Evolutionary conservation across 2,888 invertebrate species (phyloP).

Genomic region (Hypomecis atomaria): DNA sequence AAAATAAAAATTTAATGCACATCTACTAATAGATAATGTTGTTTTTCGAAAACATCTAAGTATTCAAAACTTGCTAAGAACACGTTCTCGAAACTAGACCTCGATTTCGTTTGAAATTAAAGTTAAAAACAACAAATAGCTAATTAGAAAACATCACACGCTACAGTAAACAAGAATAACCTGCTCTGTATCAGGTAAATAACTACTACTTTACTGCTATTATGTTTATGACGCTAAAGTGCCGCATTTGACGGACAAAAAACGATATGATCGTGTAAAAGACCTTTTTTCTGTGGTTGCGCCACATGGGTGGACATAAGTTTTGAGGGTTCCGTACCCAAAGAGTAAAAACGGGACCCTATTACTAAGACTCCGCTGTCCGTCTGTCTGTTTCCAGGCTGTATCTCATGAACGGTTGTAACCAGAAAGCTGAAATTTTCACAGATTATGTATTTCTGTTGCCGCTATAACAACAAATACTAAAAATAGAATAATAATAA

Average conservation of each 20-base stretch:
- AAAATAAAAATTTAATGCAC: no score
- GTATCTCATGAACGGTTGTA: no score
- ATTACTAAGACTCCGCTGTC: no score
- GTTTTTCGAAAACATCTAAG: background rate
- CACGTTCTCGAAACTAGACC: conserved; percentile 2
- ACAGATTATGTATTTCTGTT: no score
- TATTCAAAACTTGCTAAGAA: background rate
- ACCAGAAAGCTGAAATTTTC: no score
- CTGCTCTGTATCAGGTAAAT: background rate
- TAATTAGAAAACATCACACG: background rate
- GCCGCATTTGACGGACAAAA: background rate
- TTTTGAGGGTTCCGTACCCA: no score
- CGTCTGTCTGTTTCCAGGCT: no score
- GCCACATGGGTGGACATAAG: conserved; percentile 3
- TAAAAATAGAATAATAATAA: no score
- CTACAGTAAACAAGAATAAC: background rate
- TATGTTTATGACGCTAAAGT: no score
- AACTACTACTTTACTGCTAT: background rate
- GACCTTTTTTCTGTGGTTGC: background rate
- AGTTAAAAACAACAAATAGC: background rate
- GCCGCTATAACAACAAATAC: no score
- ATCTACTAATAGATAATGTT: background rate
- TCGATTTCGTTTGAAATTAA: background rate
- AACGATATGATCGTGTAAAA: background rate
- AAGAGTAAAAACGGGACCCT: no score